Evolutionary conservation across 2,888 invertebrate species (phyloP).

Genomic region (Microdon myrmicae): DNA sequence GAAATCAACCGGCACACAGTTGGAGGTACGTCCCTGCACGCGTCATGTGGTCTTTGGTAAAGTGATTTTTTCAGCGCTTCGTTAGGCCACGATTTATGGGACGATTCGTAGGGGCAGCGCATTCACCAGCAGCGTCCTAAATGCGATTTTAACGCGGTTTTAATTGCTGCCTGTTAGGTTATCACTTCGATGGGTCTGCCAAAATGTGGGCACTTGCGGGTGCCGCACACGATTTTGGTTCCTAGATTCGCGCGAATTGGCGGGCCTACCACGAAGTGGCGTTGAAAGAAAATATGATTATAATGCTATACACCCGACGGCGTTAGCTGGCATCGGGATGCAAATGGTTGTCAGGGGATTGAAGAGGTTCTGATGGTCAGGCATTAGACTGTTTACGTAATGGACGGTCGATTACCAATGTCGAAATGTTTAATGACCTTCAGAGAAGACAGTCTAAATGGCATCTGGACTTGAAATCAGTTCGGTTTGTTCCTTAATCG

Average conservation of each 20-base stretch:
- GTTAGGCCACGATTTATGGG: constrained; percentile 47
- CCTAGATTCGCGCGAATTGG: constrained; percentile 18
- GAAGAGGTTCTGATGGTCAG: constrained; percentile 22
- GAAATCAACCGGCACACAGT: constrained; percentile 38
- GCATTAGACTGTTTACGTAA: constrained; percentile 42
- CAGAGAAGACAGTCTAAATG: too few species aligned
- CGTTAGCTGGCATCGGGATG: neutral
- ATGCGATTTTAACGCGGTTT: constrained; percentile 48
- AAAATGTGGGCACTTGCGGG: constrained; percentile 15
- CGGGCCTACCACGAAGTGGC: constrained; percentile 44
- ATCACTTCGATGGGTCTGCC: constrained; percentile 34
- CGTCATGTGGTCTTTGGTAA: constrained; percentile 38
- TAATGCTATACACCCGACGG: constrained; percentile 34
- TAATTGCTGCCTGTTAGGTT: constrained; percentile 34
- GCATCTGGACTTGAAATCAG: too few species aligned
- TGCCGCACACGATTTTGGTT: constrained; percentile 10
- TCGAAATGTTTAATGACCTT: constrained; percentile 40
- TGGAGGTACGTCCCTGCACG: constrained; percentile 16
- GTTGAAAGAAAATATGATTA: constrained; percentile 50
- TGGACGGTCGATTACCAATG: constrained; percentile 49
- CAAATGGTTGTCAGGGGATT: constrained; percentile 18
- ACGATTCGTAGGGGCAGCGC: constrained; percentile 28
- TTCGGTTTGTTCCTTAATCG: too few species aligned
- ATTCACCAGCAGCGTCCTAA: constrained; percentile 39
- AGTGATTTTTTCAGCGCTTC: constrained; percentile 53